A percentile compares a stretch with the other conserved stretches of the same genome.
These are phyloP conservation scores for Rhingia campestris DNA, from an alignment of 2,888 invertebrate species.

Conservation along the genomic window DNA sequence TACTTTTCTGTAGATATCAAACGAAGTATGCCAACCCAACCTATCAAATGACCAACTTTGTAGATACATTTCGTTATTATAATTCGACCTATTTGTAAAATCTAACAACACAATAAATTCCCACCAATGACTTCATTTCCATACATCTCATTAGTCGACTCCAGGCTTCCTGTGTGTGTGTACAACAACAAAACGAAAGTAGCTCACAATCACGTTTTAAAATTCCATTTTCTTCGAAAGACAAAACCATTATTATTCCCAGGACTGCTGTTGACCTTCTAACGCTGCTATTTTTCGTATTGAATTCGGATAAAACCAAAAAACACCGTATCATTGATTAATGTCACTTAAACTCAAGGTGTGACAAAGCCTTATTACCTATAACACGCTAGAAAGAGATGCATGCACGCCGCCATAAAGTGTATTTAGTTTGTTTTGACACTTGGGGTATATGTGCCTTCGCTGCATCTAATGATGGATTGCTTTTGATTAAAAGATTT, in stretches of 20 bases:
- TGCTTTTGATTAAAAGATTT: conserved; percentile 70
- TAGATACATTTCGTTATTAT: too few relatives aligned
- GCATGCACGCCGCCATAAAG: conserved; percentile 9
- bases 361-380: neutral
- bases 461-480: conserved; percentile 54
- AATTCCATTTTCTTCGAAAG: conserved; percentile 11
- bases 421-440: conserved; percentile 64
- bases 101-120: too few relatives aligned
- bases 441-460: conserved; percentile 43
- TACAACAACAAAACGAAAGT: too few relatives aligned
- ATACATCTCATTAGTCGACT: neutral
- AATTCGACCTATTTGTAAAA: too few relatives aligned
- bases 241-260: neutral
- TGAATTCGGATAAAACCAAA: conserved; percentile 28
- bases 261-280: conserved; percentile 18
- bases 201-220: neutral
- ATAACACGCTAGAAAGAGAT: conserved; percentile 34
- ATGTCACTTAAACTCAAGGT: conserved; percentile 27
- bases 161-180: too few relatives aligned
- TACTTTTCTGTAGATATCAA: too few relatives aligned
- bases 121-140: neutral
- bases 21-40: too few relatives aligned
- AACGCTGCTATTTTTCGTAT: conserved; percentile 1
- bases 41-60: too few relatives aligned
- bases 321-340: conserved; percentile 23